Evolutionary conservation across 2,888 invertebrate genomes (phyloP).

Genomic region (Physocephala rufipes): DNA sequence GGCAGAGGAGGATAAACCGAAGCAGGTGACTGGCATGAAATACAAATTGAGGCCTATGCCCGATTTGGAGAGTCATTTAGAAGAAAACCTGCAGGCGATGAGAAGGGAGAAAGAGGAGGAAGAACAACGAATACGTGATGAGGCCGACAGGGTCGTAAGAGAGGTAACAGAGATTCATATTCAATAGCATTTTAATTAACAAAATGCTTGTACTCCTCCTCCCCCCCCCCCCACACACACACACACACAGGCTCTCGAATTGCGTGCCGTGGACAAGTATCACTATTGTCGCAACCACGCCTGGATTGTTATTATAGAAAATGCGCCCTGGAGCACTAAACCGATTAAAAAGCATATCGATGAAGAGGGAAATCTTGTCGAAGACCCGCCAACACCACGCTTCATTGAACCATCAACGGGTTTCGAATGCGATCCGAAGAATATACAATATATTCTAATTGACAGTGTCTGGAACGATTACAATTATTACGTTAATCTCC

Average conservation of each 20-base stretch:
- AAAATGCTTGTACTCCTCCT: no score
- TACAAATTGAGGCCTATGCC: conserved; percentile 69
- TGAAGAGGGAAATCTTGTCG: conserved; percentile 58
- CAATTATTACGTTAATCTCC: conserved; percentile 84
- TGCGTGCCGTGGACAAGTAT: conserved; percentile 72
- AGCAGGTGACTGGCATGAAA: conserved; percentile 53
- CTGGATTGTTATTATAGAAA: conserved; percentile 78
- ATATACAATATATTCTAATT: conserved; percentile 76
- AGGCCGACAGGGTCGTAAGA: conserved; percentile 54
- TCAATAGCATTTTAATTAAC: not conserved
- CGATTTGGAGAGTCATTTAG: conserved; percentile 70
- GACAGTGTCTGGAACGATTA: conserved; percentile 87
- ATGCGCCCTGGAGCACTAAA: conserved; percentile 61
- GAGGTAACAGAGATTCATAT: conserved; percentile 57
- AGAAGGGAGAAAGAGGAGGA: conserved; percentile 54
- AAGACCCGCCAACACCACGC: conserved; percentile 67
- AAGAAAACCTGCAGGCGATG: conserved; percentile 68
- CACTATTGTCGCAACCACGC: conserved; percentile 80
- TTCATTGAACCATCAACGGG: conserved; percentile 91
- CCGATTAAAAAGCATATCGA: conserved; percentile 51
- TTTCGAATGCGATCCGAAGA: conserved; percentile 68
- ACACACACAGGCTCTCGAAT: conserved; percentile 70
- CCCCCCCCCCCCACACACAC: no score
- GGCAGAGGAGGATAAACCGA: conserved; percentile 39
- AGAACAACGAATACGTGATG: conserved; percentile 57